phyloP scores from a whole-genome alignment of 2,797 vertebrate species.

The Clarias laeviceps region DNA sequence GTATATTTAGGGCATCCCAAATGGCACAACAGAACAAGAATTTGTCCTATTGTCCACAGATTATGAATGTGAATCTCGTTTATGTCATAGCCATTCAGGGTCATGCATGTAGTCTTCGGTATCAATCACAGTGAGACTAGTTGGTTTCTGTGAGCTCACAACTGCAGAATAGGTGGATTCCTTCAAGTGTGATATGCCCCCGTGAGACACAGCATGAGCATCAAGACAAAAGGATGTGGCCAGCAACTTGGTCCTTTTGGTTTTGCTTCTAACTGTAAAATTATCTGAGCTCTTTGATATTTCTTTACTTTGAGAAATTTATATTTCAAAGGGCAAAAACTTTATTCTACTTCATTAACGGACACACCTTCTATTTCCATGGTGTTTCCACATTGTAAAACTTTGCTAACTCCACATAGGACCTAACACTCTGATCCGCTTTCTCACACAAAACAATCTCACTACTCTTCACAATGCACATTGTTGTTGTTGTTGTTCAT shows the following conservation, averaged over 20 bases:
- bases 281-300: slow-evolving; percentile 63
- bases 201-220: not conserved
- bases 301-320: slow-evolving; percentile 66
- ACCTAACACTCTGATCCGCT: too few species aligned
- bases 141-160: not conserved
- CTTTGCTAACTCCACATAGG: too few species aligned
- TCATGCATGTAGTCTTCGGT: too few species aligned
- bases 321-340: slow-evolving; percentile 59
- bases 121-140: too few species aligned
- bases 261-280: slow-evolving; percentile 54
- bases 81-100: not conserved
- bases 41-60: too few species aligned
- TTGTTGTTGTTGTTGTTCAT: too few species aligned
- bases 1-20: too few species aligned
- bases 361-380: too few species aligned
- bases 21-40: too few species aligned
- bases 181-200: not conserved
- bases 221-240: not conserved
- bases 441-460: too few species aligned
- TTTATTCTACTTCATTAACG: slow-evolving; percentile 12
- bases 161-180: not conserved
- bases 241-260: slow-evolving; percentile 25
- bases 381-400: too few species aligned
- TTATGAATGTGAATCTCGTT: not conserved
- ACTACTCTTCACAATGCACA: too few species aligned